Conservation (phyloP, 2,113 vertebrate species). For the Alethe castanea region DNA sequence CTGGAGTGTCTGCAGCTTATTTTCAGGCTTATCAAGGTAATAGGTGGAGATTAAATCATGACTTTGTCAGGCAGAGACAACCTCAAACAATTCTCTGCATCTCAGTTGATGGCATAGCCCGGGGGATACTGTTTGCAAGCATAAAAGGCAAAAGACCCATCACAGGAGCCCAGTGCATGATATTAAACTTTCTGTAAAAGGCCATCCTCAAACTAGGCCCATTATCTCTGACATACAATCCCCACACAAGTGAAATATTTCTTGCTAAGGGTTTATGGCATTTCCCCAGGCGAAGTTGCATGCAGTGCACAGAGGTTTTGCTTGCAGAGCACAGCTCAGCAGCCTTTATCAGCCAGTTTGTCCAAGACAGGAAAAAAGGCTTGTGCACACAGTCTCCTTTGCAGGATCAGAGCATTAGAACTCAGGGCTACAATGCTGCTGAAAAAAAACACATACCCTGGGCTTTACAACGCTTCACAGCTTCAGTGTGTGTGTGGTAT, state of each 20-base stretch:
- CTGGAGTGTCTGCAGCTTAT: background rate
- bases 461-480: background rate
- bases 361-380: background rate
- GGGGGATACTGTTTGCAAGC: background rate
- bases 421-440: background rate
- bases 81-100: background rate
- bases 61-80: background rate
- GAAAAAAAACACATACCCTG: background rate
- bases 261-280: constrained; percentile 14
- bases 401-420: background rate
- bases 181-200: constrained; percentile 60
- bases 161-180: background rate
- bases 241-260: constrained; percentile 51
- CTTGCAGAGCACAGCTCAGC: background rate
- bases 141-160: constrained; percentile 26
- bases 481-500: background rate
- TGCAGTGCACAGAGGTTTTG: background rate
- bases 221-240: constrained; percentile 43
- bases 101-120: constrained; percentile 11
- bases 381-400: background rate
- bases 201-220: constrained; percentile 32
- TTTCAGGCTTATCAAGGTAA: background rate
- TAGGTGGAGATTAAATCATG: background rate
- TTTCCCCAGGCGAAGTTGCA: background rate
- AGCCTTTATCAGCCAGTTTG: background rate